A percentile compares a stretch with the other conserved stretches of the same genome.
Evolutionary conservation across 2,888 invertebrate genomes (phyloP).

Genomic region (Byasa hedistus): DNA sequence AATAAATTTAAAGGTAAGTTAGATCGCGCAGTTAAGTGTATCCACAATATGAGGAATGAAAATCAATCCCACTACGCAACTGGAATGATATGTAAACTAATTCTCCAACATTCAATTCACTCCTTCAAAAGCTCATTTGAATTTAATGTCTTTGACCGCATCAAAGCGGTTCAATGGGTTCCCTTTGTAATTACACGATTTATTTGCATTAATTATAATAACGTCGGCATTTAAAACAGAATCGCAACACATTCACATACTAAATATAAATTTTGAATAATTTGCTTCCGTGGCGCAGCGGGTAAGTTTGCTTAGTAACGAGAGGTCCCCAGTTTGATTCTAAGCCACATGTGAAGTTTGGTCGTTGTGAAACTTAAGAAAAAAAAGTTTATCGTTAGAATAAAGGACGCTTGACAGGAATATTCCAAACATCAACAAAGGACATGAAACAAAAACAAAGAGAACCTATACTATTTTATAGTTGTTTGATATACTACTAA

Average conservation of each 20-base stretch:
- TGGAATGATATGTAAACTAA: not conserved
- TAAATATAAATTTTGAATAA: not conserved
- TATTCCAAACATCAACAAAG: no score
- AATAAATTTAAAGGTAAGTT: not conserved
- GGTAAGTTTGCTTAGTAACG: not conserved
- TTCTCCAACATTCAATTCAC: not conserved
- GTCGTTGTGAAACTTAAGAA: no score
- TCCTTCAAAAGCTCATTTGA: constrained; percentile 10
- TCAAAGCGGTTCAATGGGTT: constrained; percentile 4
- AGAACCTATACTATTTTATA: no score
- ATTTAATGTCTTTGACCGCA: constrained; percentile 24
- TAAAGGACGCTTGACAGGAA: no score
- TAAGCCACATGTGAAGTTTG: no score
- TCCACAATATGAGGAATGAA: not conserved
- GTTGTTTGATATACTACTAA: no score
- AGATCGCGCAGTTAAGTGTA: not conserved
- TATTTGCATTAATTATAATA: constrained; percentile 10
- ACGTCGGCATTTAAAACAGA: not conserved
- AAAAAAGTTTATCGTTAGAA: no score
- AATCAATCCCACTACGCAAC: not conserved
- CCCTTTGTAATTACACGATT: not conserved
- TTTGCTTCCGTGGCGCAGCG: not conserved
- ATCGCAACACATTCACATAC: not conserved
- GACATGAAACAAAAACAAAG: no score
- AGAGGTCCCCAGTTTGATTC: no score